Evolutionary conservation across 2,888 invertebrate genomes (phyloP).

Genomic region (Agrilus cyanescens): DNA sequence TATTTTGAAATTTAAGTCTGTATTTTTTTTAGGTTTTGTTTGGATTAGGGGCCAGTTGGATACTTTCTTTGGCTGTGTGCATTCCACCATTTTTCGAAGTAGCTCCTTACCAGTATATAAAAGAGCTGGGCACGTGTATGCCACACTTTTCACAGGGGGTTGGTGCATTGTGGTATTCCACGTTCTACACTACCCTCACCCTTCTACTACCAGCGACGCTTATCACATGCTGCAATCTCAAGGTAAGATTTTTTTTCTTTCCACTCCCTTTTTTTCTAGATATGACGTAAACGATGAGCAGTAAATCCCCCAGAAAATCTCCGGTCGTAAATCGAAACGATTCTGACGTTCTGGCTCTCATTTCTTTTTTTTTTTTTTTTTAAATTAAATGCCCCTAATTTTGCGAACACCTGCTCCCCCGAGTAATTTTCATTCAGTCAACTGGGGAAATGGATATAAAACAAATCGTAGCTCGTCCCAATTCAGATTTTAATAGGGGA

Average conservation of each 20-base stretch:
- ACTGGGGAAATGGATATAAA: too few species aligned
- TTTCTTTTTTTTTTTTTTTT: too few species aligned
- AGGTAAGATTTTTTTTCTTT: slow-evolving; percentile 37
- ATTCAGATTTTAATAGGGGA: too few species aligned
- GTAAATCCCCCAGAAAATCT: too few species aligned
- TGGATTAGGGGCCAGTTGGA: slow-evolving; percentile 58
- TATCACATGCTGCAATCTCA: slow-evolving; percentile 60
- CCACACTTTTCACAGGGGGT: slow-evolving; percentile 54
- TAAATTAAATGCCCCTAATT: too few species aligned
- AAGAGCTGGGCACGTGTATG: slow-evolving; percentile 51
- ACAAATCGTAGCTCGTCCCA: too few species aligned
- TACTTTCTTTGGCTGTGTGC: slow-evolving; percentile 48
- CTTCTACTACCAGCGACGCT: slow-evolving; percentile 55
- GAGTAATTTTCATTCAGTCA: too few species aligned
- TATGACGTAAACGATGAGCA: too few species aligned
- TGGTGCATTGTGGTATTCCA: slow-evolving; percentile 51
- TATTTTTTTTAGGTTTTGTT: slow-evolving; percentile 42
- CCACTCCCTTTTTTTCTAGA: too few species aligned
- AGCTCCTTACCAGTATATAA: slow-evolving; percentile 42
- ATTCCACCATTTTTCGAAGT: slow-evolving; percentile 52
- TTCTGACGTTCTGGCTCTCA: too few species aligned
- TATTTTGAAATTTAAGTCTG: not conserved
- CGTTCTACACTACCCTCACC: slow-evolving; percentile 51
- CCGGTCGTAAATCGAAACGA: too few species aligned
- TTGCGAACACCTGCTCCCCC: too few species aligned